Conservation (phyloP, 2,797 vertebrate genomes). For the Alca torda region DNA sequence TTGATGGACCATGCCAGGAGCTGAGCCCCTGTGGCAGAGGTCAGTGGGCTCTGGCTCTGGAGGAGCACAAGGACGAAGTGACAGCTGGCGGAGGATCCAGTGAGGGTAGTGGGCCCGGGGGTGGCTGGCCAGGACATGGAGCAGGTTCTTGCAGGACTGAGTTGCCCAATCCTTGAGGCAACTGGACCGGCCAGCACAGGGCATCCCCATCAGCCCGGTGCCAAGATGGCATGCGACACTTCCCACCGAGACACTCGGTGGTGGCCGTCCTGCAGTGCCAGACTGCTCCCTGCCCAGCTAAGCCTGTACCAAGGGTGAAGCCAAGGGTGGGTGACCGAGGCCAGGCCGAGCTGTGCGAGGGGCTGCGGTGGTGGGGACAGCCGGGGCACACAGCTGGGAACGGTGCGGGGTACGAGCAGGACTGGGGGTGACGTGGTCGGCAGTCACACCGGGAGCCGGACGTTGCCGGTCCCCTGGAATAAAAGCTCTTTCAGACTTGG, state of each 20-base stretch:
- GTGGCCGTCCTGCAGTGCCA: fast-evolving
- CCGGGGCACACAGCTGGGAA: not conserved
- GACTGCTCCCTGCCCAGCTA: not conserved
- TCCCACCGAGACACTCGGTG: fast-evolving
- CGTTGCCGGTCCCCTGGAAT: not conserved
- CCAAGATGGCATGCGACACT: too few relatives aligned
- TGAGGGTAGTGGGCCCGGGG: too few relatives aligned
- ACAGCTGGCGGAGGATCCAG: not conserved
- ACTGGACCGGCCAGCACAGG: fast-evolving
- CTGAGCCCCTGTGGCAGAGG: fast-evolving
- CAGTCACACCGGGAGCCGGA: not conserved
- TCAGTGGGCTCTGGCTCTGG: not conserved
- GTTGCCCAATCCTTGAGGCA: fast-evolving
- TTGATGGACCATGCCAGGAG: not conserved
- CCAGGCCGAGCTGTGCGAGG: fast-evolving
- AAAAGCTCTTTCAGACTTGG: not conserved
- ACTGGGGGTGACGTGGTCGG: not conserved
- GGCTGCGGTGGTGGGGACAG: not conserved
- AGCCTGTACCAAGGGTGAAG: not conserved
- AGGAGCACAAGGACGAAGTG: fast-evolving
- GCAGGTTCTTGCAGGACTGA: not conserved
- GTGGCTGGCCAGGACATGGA: not conserved
- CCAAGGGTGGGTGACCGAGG: not conserved
- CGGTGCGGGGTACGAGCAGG: fast-evolving
- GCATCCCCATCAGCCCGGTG: not conserved